Percentiles rank a stretch among this genome's conserved stretches.
Evolutionary conservation across 2,797 vertebrate species (phyloP).

Genomic region (Cottoperca gobio): DNA sequence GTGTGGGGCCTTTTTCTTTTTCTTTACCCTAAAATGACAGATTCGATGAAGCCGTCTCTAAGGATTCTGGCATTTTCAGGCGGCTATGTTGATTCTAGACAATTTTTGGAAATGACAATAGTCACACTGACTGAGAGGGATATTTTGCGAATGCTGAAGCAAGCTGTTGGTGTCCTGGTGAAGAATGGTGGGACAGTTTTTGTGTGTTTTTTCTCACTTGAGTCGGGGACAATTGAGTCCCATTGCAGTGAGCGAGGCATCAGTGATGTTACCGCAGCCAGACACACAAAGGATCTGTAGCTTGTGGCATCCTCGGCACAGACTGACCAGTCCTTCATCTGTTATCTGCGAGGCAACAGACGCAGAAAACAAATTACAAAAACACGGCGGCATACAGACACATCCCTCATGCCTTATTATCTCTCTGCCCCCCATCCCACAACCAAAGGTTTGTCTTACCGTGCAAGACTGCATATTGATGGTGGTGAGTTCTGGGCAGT

Average conservation of each 20-base stretch:
- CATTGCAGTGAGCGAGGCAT: conserved; percentile 92
- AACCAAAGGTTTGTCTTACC: conserved; percentile 78
- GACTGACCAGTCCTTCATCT: conserved; percentile 92
- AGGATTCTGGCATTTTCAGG: background rate
- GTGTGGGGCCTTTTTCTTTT: background rate
- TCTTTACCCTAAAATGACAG: background rate
- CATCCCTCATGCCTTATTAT: conserved; percentile 20
- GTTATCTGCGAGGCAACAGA: conserved; percentile 85
- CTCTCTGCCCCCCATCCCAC: background rate
- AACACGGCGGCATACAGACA: conserved; percentile 13
- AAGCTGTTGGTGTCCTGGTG: background rate
- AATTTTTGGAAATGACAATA: conserved; percentile 7
- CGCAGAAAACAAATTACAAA: conserved; percentile 33
- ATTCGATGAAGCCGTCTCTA: background rate
- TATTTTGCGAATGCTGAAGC: background rate
- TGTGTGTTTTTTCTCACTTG: conserved; percentile 85
- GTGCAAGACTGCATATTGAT: conserved; percentile 95
- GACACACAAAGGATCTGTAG: conserved; percentile 93
- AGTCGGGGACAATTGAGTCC: conserved; percentile 93
- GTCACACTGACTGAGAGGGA: background rate
- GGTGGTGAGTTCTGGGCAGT: conserved; percentile 92
- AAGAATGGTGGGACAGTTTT: background rate
- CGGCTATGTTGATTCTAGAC: background rate
- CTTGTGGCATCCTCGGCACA: conserved; percentile 91
- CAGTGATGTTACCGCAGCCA: conserved; percentile 92